Base-by-base conservation (phyloP, 1,140 invertebrate genomes). In the Leptestheria dahalacensis region DNA sequence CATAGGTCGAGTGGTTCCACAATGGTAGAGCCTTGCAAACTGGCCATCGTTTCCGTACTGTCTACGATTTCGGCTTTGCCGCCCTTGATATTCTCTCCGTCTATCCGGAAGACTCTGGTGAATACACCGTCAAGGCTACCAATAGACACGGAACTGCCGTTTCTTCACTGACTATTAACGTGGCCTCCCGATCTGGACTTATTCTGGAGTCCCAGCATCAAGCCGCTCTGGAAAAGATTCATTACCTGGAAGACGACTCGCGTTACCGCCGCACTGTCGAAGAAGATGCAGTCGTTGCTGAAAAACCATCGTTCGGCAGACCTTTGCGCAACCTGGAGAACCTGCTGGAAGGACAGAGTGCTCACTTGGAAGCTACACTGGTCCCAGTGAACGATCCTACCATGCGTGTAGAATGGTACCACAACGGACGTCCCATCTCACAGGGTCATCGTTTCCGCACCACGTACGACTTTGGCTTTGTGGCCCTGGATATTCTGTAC, bases 121-220 rank as follows among this genome's bases (percentile, higher is more conserved):
- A 72, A 18, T 75, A 75, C 61, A 68, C 67, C 11, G 67, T 73
- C 41, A 66, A 65, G 18, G 72, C 71, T 23, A 72, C 68, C 24
- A 75, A 74, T 60, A 62, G 66, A 21, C 54, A 70, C 6, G 89
- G 89, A 58, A 80, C 85, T 71, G 86, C 87, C 2, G 73, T 79
- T 51, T 91, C 87, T 29, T 84, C 84, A 1, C 84, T 92, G 62
- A 82, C 79, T 63, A 77, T 93, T 41, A 81, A 81, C 65, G 86
- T 92, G 71, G 61, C 68, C 88, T 86, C 86, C 62, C 86, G 85
- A 60, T 82, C 86, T 61, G 85, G 82, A 1, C 90, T 97, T 62
- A 92, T 96, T 65, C 79, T 84, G 62, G 94, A 97, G 53, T 91
- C 91, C 12, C 92, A 97, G 75, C 90, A 98, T 65, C 90, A 95